A percentile compares a stretch with the other conserved stretches of the same genome.
Evolutionary conservation across 1,140 invertebrate species (phyloP).

Genomic region (Lineus longissimus): DNA sequence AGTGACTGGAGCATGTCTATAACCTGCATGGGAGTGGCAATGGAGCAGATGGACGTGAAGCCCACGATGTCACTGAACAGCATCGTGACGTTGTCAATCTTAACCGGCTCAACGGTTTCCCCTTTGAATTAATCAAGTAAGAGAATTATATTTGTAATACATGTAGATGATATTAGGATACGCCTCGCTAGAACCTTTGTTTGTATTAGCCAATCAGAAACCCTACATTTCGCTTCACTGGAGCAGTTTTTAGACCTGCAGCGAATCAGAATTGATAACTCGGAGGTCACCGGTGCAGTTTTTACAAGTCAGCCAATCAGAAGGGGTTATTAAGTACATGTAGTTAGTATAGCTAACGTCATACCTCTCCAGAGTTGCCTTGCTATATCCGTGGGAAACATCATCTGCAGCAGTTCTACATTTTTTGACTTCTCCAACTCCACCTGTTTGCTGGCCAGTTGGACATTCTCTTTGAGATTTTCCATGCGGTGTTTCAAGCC

Average conservation of each 20-base stretch:
- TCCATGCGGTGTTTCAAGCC: constrained; percentile 91
- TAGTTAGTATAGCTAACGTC: too few relatives aligned
- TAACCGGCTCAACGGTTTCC: constrained; percentile 84
- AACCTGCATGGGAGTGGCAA: constrained; percentile 57
- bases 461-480: constrained; percentile 88
- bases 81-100: constrained; percentile 87
- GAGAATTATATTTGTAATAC: too few relatives aligned
- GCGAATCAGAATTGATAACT: too few relatives aligned
- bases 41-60: constrained; percentile 74
- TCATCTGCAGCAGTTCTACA: constrained; percentile 87
- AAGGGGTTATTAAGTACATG: too few relatives aligned
- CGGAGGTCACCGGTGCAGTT: too few relatives aligned
- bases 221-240: too few relatives aligned
- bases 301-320: too few relatives aligned
- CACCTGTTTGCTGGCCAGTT: constrained; percentile 85
- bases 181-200: too few relatives aligned
- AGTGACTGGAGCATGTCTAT: constrained; percentile 89
- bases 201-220: too few relatives aligned
- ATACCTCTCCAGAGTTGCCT: constrained; percentile 85
- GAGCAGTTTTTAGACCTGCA: too few relatives aligned
- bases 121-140: too few relatives aligned
- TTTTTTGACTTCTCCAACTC: constrained; percentile 92
- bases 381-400: constrained; percentile 91
- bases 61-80: constrained; percentile 92
- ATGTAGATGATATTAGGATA: too few relatives aligned